phyloP scores from a whole-genome alignment of 2,113 vertebrate genomes.

The Channa argus region DNA sequence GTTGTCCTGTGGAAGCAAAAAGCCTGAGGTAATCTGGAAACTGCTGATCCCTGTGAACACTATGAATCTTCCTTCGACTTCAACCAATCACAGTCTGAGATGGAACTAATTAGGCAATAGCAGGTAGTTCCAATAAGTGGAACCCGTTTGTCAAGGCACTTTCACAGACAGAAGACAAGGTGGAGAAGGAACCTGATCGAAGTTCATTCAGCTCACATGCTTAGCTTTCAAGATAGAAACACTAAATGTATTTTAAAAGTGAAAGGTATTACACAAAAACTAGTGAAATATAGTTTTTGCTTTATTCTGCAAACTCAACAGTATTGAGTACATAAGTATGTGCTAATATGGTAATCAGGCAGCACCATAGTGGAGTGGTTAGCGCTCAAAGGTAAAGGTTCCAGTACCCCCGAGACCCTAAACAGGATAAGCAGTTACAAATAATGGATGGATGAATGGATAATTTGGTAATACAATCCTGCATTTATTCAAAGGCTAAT shows the following conservation, averaged over 20 bases:
- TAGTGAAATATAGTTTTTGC: not conserved
- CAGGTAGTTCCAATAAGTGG: slow-evolving; percentile 68
- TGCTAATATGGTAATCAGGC: too few relatives aligned
- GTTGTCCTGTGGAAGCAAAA: slow-evolving; percentile 49
- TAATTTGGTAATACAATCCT: not conserved
- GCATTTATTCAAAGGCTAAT: not conserved
- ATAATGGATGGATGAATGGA: too few relatives aligned
- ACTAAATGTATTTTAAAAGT: slow-evolving; percentile 13
- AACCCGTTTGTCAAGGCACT: slow-evolving; percentile 63
- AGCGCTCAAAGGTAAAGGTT: too few relatives aligned
- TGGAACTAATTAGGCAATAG: slow-evolving; percentile 74
- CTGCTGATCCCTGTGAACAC: slow-evolving; percentile 72
- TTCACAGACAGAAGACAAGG: slow-evolving; percentile 16
- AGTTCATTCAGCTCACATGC: not conserved
- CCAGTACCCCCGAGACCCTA: too few relatives aligned
- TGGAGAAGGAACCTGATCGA: not conserved
- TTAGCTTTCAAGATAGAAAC: slow-evolving; percentile 10
- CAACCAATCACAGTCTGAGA: slow-evolving; percentile 66
- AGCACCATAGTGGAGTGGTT: too few relatives aligned
- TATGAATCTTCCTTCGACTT: slow-evolving; percentile 68
- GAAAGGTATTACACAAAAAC: not conserved
- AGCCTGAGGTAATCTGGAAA: slow-evolving; percentile 70
- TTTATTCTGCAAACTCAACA: not conserved
- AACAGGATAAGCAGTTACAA: too few relatives aligned
- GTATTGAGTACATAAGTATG: too few relatives aligned